Base-by-base conservation (phyloP, 2,113 vertebrate species). In the Tylochromis polylepis region DNA sequence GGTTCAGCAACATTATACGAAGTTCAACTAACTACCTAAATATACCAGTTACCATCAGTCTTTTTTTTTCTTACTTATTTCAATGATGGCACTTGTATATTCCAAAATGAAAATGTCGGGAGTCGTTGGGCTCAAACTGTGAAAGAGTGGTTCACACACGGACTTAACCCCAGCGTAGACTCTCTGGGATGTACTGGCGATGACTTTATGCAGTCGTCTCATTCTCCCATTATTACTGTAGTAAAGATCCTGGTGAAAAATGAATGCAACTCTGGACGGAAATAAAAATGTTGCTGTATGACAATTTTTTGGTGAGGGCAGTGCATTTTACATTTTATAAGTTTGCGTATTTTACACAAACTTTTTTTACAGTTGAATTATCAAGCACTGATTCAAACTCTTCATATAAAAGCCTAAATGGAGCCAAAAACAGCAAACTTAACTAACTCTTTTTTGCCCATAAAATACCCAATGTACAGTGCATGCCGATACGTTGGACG, bases 401-500 rank as follows among this genome's bases (percentile, higher is more conserved):
- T 34, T 5, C 27, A 14, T 46, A 72, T 70, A 31, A 77, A 51
- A 51, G 16, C 16, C 4, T 31, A 29, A 5, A 29, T 2, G 11
- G n/a, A 43, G 72, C 22, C 85, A 67, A 27, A 82, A 55, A 1
- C 1, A 0, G 29, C 24, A 20, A 77, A 77, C 15, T 57, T 16
- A 3, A 8, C 53, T 78, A 31, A 31, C 72, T 77, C 84, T 67
- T 88, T 56, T 22, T 31, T 58, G 41, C 58, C 41, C 85, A 70
- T 84, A 77, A 85, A 85, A 79, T 22, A 88, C 14, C 81, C 49
- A 24, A 67, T 62, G 36, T 86, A 80, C 87, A 84, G 60, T 43
- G 27, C 9, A 29, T 60, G 89, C 34, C 84, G 85, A 90, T 90
- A 92, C 62, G 4, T 91, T 49, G 79, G 89, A 85, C 87, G 83